Evolutionary conservation across 2,797 vertebrate species (phyloP).

Genomic region (Tragopan temminckii): DNA sequence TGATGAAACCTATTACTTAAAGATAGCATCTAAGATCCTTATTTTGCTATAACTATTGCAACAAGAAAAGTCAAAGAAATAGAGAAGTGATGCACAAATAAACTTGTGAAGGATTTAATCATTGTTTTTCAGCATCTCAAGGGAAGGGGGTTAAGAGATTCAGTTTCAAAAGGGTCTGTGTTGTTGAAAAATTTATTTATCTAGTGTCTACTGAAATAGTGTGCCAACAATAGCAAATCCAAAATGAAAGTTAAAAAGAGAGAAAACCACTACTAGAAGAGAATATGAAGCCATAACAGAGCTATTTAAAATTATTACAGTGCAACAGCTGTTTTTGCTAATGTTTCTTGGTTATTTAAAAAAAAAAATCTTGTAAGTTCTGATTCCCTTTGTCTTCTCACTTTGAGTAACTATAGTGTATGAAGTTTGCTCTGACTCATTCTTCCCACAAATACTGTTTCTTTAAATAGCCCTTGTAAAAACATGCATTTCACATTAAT

Average conservation of each 20-base stretch:
- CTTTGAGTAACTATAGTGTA: slow-evolving; percentile 32
- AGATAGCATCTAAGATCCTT: not conserved
- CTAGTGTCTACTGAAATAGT: not conserved
- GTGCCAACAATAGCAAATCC: slow-evolving; percentile 69
- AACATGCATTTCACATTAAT: slow-evolving; percentile 49
- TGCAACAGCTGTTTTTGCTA: slow-evolving; percentile 66
- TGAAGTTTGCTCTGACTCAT: slow-evolving; percentile 69
- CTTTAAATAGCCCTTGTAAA: slow-evolving; percentile 63
- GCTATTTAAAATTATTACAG: slow-evolving; percentile 53
- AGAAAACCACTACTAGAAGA: slow-evolving; percentile 16
- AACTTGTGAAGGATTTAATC: slow-evolving; percentile 28
- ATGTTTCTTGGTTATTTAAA: slow-evolving; percentile 34
- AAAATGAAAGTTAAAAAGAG: not conserved
- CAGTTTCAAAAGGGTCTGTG: slow-evolving; percentile 30
- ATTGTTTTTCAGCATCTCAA: not conserved
- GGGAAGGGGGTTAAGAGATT: slow-evolving; percentile 34
- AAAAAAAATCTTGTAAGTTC: slow-evolving; percentile 14
- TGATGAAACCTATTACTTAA: not conserved
- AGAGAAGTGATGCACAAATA: not conserved
- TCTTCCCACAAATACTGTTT: slow-evolving; percentile 62
- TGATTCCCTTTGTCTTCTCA: slow-evolving; percentile 70
- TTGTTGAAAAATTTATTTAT: slow-evolving; percentile 61
- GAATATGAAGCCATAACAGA: slow-evolving; percentile 46
- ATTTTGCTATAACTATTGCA: not conserved
- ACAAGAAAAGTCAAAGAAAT: not conserved